A percentile compares a stretch with the other conserved stretches of the same genome.
Evolutionary conservation across 1,140 invertebrate species (phyloP).

Genomic region (Cotesia chilonis): DNA sequence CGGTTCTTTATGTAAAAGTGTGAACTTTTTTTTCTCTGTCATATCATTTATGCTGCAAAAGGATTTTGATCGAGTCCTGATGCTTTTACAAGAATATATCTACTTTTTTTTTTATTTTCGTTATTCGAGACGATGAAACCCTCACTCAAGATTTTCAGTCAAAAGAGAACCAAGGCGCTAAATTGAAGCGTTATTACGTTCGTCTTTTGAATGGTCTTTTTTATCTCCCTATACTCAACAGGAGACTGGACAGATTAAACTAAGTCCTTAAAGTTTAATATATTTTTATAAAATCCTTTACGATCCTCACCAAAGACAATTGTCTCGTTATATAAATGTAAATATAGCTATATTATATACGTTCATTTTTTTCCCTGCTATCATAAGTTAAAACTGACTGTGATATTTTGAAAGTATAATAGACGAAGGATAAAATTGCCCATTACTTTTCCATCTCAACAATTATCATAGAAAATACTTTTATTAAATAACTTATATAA

Average conservation of each 20-base stretch:
- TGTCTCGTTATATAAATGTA: constrained; percentile 16
- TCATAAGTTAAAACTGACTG: neutral
- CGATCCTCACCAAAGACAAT: constrained; percentile 7
- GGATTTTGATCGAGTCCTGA: constrained; percentile 11
- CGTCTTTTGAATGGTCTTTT: neutral
- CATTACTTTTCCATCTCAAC: too few species aligned
- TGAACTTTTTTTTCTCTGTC: neutral
- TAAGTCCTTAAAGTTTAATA: constrained; percentile 26
- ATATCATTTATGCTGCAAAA: constrained; percentile 2
- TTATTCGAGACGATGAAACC: constrained; percentile 8
- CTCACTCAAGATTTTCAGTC: neutral
- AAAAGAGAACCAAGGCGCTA: constrained; percentile 16
- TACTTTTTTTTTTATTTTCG: neutral
- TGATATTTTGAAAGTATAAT: neutral
- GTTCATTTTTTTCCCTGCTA: constrained; percentile 2
- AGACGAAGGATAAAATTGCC: too few species aligned
- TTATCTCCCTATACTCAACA: neutral
- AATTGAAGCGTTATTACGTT: constrained; percentile 26
- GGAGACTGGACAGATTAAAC: constrained; percentile 14
- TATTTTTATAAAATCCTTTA: constrained; percentile 3
- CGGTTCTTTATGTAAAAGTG: neutral
- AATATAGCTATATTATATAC: neutral
- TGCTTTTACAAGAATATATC: neutral
- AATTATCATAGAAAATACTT: too few species aligned
- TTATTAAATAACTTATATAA: too few species aligned